Evolutionary conservation across 2,797 vertebrate species (phyloP).

Genomic region (Anas georgica): DNA sequence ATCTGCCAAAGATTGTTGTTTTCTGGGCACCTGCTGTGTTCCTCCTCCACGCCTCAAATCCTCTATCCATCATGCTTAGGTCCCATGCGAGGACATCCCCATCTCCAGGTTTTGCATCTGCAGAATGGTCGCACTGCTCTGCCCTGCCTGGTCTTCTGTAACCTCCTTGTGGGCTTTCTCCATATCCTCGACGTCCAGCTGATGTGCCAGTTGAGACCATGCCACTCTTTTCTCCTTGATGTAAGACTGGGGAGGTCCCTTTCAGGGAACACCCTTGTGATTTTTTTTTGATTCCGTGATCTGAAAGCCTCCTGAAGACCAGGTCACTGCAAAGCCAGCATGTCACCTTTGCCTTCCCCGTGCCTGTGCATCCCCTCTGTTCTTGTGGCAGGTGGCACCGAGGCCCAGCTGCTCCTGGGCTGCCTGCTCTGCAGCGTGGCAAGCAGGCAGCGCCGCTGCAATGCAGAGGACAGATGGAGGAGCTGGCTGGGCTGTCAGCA

Average conservation of each 20-base stretch:
- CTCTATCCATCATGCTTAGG: neutral
- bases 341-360: neutral
- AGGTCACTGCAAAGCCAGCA: neutral
- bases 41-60: neutral
- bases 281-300: neutral
- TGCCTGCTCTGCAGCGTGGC: neutral
- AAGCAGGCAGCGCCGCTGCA: neutral
- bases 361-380: neutral
- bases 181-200: neutral
- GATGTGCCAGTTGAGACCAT: neutral
- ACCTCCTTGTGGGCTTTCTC: neutral
- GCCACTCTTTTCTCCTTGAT: neutral
- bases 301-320: neutral
- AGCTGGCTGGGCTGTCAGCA: neutral
- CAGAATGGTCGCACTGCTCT: neutral
- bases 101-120: neutral
- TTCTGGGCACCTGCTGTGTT: neutral
- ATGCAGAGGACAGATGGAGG: neutral
- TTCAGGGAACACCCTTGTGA: rapidly evolving
- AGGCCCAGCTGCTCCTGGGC: neutral
- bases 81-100: neutral
- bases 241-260: neutral
- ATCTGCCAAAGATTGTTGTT: neutral
- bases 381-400: neutral
- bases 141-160: neutral